Evolutionary conservation across 2,113 vertebrate genomes (phyloP).

Genomic region (Sciurus niger): DNA sequence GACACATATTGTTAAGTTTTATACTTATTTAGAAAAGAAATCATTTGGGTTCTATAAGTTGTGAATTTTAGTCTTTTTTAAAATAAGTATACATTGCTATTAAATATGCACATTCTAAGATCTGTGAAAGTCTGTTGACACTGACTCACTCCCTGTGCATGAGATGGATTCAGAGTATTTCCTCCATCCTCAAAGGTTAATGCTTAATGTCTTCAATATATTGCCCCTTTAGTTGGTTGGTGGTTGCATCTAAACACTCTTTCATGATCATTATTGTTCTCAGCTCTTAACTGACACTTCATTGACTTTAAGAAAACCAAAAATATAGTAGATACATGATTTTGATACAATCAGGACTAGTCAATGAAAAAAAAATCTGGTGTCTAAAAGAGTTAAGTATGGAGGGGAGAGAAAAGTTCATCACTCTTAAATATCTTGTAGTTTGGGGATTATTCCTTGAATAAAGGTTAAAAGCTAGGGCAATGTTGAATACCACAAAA

Average conservation of each 20-base stretch:
- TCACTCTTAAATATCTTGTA: neutral
- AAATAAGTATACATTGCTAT: neutral
- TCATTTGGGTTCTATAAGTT: slow-evolving; percentile 51
- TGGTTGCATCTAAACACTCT: neutral
- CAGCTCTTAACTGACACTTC: neutral
- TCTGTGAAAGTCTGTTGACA: neutral
- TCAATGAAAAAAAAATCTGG: slow-evolving; percentile 20
- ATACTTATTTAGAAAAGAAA: slow-evolving; percentile 16
- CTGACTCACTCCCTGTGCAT: neutral
- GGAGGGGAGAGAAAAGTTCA: neutral
- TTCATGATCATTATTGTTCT: neutral
- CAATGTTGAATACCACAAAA: neutral
- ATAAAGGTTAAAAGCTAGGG: neutral
- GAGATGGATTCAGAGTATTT: slow-evolving; percentile 12
- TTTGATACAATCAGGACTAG: neutral
- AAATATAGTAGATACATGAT: neutral
- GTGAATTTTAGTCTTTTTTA: slow-evolving; percentile 18
- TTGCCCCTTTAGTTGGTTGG: neutral
- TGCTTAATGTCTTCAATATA: neutral
- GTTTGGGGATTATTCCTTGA: neutral
- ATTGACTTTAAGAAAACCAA: slow-evolving; percentile 41
- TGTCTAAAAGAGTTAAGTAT: neutral
- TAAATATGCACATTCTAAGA: neutral
- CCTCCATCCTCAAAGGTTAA: neutral
- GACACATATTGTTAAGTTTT: slow-evolving; percentile 9